Evolutionary conservation across 1,140 invertebrate genomes (phyloP).

Genomic region (Armadillidium nasatum): DNA sequence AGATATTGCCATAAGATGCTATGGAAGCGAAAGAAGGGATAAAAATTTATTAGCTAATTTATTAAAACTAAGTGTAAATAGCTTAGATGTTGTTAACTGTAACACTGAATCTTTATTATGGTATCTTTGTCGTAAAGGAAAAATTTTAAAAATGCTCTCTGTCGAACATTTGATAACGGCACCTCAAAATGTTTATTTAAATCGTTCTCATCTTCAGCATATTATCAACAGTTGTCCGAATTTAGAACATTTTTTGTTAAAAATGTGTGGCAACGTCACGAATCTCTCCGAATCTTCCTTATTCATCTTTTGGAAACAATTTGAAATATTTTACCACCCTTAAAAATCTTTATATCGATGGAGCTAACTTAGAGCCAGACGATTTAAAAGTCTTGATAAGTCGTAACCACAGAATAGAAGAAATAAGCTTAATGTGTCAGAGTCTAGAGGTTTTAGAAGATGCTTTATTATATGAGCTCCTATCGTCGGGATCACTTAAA

Average conservation of each 20-base stretch:
- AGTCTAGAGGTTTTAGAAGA: conserved; percentile 34
- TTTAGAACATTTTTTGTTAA: conserved; percentile 27
- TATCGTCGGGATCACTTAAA: conserved; percentile 25
- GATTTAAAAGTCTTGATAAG: conserved; percentile 32
- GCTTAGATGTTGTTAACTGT: conserved; percentile 36
- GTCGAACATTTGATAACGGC: conserved; percentile 32
- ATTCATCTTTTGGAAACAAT: conserved; percentile 28
- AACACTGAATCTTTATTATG: conserved; percentile 31
- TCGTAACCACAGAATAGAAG: conserved; percentile 14
- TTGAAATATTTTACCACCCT: conserved; percentile 27
- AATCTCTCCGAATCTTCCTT: conserved; percentile 34
- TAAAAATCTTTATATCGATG: conserved; percentile 29
- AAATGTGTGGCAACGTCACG: conserved; percentile 29
- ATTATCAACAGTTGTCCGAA: conserved; percentile 33
- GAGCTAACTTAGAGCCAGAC: conserved; percentile 28
- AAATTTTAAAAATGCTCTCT: conserved; percentile 5
- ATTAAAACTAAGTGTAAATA: conserved; percentile 21
- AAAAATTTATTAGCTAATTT: conserved; percentile 35
- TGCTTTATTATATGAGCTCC: conserved; percentile 26
- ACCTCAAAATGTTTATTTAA: conserved; percentile 29
- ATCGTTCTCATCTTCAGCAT: conserved; percentile 33
- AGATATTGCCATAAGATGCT: conserved; percentile 31
- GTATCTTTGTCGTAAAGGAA: conserved; percentile 28
- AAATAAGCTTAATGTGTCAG: conserved; percentile 32
- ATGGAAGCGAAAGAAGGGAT: conserved; percentile 36